Evolutionary conservation across 1,140 invertebrate genomes (phyloP), one percentile per base, ranked within the genome.

Genomic region (Phymorhynchus buccinoides): DNA sequence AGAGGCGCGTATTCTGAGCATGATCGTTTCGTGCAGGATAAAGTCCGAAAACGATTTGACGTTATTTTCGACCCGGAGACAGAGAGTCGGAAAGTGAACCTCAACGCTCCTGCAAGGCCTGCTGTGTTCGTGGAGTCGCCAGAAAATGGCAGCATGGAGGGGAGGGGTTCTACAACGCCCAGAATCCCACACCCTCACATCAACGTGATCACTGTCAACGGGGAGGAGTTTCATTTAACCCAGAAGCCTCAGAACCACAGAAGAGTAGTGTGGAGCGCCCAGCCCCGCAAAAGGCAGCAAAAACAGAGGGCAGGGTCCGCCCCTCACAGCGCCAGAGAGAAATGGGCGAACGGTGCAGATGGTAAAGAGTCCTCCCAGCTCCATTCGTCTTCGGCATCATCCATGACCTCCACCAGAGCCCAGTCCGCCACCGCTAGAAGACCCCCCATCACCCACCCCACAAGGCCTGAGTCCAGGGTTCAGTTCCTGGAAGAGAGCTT

Each of bases 1-100:
- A 71, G 30, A 12, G 30, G 73, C 66, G 81, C 81, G 0, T 83
- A 71, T 30, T 42, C 62, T 1, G 62, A 68, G 62, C 41, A 71
- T 9, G 81, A 83, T 12, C 62, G 30, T 1, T 41, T 56, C 52
- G 9, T 41, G 16, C 56, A 41, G 12, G 66, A 83, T 37, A 68
- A 68, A 42, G 62, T 83, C 3, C 22, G 71, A 6, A 32, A 44
- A 22, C 39, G 37, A 22, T 83, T 83, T 27, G 30, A 83, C 30
- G 66, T 44, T 42, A 83, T 83, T 32, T 83, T 83, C 66, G 81
- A 71, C n/a, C 81, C 81, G 2, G 30, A 68, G 37, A 83, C 37
- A 32, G n/a, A 32, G 18, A 30, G 22, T 66, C 32, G n/a, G 41
- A 68, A 42, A 62, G 62, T 71, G 18, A 71, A 83, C 66, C 41